Evolutionary conservation across 2,113 vertebrate genomes (phyloP), one percentile per base, ranked within the genome.

Genomic region (Solea solea): DNA sequence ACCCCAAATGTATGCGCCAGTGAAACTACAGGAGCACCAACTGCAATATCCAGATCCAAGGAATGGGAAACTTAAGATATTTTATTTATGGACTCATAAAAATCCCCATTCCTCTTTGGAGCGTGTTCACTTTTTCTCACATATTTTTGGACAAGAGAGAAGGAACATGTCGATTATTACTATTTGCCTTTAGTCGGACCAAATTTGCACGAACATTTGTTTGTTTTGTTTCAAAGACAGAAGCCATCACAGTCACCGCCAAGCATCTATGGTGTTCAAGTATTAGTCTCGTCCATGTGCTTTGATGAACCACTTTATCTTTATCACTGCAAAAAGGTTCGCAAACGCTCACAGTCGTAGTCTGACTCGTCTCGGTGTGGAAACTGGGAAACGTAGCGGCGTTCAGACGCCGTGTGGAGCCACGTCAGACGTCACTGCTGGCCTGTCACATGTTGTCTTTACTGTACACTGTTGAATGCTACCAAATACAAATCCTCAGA

Each of bases 231-330:
- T 40, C 44, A 76, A 82, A 77, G 44, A 86, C 72, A 68, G 51
- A 90, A 90, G 89, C 88, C 85, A 91, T 88, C 55, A 28, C 55
- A 81, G 84, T 89, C 80, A 65, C 66, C 76, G 81, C 83, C 75
- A 85, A 90, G 87, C 84, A 64, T 87, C 77, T 72, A 60, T 69
- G 54, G 39, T 56, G 64, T 50, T 55, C 10, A 42, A 57, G 50
- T 87, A 6, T 78, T 50, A n/a, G 65, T 85, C 59, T 61, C 13
- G 71, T 84, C 34, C 76, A 52, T n/a, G 59, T 49, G 49, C 9
- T 10, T 66, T 39, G 15, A 80, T 28, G 11, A 64, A 71, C 16
- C 55, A 28, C 25, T 77, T 79, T 63, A 63, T 25, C 48, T 63
- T 46, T 21, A 21, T 48, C 42, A 50, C 63, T 59, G 66, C 41